Evolutionary conservation across 1,140 invertebrate species (phyloP).

Genomic region (Forficula auricularia): DNA sequence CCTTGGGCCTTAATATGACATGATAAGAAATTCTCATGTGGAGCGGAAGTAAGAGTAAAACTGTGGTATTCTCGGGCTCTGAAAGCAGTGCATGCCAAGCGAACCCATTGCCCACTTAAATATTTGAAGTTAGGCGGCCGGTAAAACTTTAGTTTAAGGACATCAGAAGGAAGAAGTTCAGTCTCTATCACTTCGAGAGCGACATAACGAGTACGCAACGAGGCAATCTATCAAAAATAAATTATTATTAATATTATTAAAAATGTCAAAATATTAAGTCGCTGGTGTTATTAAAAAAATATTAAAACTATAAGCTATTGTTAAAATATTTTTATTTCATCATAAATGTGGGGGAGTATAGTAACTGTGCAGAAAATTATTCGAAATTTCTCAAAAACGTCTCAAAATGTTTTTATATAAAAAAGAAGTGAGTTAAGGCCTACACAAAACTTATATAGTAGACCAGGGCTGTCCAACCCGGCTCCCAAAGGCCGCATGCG

Average conservation of each 20-base stretch:
- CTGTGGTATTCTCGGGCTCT: slow-evolving; percentile 89
- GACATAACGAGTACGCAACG: slow-evolving; percentile 79
- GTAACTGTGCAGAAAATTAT: no score
- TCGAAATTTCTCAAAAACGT: no score
- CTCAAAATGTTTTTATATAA: no score
- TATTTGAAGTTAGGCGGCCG: slow-evolving; percentile 93
- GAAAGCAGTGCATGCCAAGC: slow-evolving; percentile 83
- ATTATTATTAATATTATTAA: slow-evolving; percentile 9
- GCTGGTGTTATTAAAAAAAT: slow-evolving; percentile 3
- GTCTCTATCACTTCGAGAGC: slow-evolving; percentile 89
- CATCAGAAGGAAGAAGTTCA: slow-evolving; percentile 86
- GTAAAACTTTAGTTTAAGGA: slow-evolving; percentile 82
- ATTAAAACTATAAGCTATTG: slow-evolving; percentile 1
- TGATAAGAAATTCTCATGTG: slow-evolving; percentile 91
- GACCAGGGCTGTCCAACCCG: no score
- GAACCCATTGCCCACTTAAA: slow-evolving; percentile 72
- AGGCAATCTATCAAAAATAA: slow-evolving; percentile 48
- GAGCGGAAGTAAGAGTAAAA: slow-evolving; percentile 93
- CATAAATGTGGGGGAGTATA: no score
- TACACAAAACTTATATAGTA: no score
- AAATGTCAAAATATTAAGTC: slow-evolving; percentile 1
- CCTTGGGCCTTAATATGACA: slow-evolving; percentile 97
- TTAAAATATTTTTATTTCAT: neutral
- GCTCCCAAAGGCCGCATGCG: no score
- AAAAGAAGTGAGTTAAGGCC: no score